phyloP scores from a whole-genome alignment of 2,888 invertebrate genomes.

The Sycophila texana region DNA sequence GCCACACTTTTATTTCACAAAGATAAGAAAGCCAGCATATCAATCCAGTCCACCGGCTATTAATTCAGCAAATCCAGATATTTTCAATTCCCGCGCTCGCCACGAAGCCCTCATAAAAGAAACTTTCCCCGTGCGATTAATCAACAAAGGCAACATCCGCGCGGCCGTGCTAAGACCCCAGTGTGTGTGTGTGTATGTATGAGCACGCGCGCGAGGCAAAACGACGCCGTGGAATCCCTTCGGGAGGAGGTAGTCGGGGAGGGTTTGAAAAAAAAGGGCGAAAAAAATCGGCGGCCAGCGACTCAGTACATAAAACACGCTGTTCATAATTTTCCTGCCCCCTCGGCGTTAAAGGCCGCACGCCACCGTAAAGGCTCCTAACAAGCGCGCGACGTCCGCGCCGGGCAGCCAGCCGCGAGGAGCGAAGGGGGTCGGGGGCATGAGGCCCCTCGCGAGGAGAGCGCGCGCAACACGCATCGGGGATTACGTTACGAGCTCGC shows the following conservation, averaged over 20 bases:
- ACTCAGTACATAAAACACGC: conserved; percentile 45
- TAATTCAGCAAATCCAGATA: background rate
- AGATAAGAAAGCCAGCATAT: background rate
- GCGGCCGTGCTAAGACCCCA: background rate
- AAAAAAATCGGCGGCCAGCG: background rate
- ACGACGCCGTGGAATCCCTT: background rate
- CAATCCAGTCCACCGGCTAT: background rate
- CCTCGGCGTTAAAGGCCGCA: conserved; percentile 2
- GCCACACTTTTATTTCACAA: too few relatives aligned
- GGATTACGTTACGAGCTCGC: conserved; percentile 48
- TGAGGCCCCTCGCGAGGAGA: background rate
- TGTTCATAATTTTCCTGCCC: conserved; percentile 47
- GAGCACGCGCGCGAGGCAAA: background rate
- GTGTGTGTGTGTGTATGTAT: background rate
- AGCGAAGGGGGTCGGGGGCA: conserved; percentile 8
- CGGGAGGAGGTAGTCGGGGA: background rate
- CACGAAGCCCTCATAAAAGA: conserved; percentile 9
- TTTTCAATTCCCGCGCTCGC: background rate
- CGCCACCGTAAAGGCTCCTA: conserved; percentile 37
- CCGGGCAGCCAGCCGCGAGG: background rate
- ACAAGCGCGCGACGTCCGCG: conserved; percentile 11
- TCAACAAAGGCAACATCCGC: conserved; percentile 10
- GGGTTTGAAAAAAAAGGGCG: background rate
- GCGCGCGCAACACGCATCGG: conserved; percentile 45
- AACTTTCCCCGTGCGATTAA: conserved; percentile 22